Base-by-base conservation (phyloP, 2,888 invertebrate species). In the Calliphora vomitoria region DNA sequence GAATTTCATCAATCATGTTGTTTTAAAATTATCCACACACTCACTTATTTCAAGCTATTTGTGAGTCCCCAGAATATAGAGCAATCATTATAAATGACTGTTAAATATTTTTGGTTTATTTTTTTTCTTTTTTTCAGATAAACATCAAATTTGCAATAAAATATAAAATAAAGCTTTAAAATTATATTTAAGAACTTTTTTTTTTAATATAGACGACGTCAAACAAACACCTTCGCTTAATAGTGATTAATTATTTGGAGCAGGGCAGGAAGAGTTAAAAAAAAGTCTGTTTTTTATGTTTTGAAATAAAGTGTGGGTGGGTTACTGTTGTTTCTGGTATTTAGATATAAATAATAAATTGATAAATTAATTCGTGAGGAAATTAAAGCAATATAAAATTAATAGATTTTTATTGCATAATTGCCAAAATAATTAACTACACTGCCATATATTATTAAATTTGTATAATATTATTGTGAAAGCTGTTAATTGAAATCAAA, bases 1-100 rank as follows among this genome's bases (percentile, higher is more conserved):
- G 44, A 64, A 76, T 50, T 75, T 64, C 50, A 76, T 76, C 64
- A 38, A 66, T 25, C 50, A 20, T 31, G 47, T 25, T 25, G 44
- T 60, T 47, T 31, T 47, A 47, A 50, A 50, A 64, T 76, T 20
- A 50, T 64, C 15, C 47, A 76, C 64, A 64, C 58, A 15, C 18
- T 64, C 38, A 15, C 18, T 64, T 20, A 11, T 50, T 47, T 50
- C 11, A 8, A 18, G 20, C 20, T 76, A 50, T 50, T 35, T 47
- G 4, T 13, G 18, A 60, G 35, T 60, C 35, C 6, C 25, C 15
- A 58, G 38, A 44, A 13, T 10, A 44, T 1, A 44, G 13, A 44
- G 13, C 11, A 44, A 44, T 13, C 11, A 44, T 44, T 8, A 41
- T 55, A 72, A 58, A 55, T 5, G 25, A 44, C n/a, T 58, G 44